A percentile compares a stretch with the other conserved stretches of the same genome.
Evolutionary conservation across 2,888 invertebrate genomes (phyloP).

Genomic region (Ptilodon capucinus): DNA sequence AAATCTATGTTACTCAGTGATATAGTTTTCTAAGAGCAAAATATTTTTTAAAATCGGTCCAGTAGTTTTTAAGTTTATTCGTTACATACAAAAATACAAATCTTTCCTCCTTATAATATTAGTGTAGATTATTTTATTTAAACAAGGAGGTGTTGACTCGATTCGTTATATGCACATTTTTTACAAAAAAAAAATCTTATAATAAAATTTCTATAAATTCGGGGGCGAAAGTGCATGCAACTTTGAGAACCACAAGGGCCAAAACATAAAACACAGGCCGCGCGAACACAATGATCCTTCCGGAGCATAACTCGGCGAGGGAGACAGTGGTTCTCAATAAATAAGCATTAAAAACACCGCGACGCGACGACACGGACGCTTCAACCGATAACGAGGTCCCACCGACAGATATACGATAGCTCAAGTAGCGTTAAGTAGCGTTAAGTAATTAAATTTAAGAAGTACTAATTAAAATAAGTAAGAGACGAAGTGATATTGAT

Average conservation of each 20-base stretch:
- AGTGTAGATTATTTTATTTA: too few relatives aligned
- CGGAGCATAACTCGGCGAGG: conserved; percentile 55
- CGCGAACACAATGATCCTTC: conserved; percentile 71
- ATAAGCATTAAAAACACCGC: conserved; percentile 73
- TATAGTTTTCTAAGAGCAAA: too few relatives aligned
- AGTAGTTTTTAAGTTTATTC: too few relatives aligned
- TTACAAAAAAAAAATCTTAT: too few relatives aligned
- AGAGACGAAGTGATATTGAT: conserved; percentile 1
- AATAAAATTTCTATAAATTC: too few relatives aligned
- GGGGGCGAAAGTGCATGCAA: neutral
- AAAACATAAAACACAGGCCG: conserved; percentile 54
- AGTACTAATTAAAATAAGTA: conserved; percentile 32
- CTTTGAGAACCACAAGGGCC: neutral
- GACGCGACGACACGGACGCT: conserved; percentile 46
- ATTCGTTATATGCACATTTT: neutral
- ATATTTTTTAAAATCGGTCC: too few relatives aligned
- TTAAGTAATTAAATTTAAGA: too few relatives aligned
- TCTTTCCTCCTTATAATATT: too few relatives aligned
- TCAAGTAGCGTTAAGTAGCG: conserved; percentile 3
- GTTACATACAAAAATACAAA: too few relatives aligned
- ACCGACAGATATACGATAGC: conserved; percentile 30
- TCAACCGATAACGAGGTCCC: conserved; percentile 57
- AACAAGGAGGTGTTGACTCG: too few relatives aligned
- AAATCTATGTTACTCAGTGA: too few relatives aligned
- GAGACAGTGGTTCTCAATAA: conserved; percentile 72